phyloP scores from a whole-genome alignment of 2,113 vertebrate genomes.

The Herpetotheres cachinnans region DNA sequence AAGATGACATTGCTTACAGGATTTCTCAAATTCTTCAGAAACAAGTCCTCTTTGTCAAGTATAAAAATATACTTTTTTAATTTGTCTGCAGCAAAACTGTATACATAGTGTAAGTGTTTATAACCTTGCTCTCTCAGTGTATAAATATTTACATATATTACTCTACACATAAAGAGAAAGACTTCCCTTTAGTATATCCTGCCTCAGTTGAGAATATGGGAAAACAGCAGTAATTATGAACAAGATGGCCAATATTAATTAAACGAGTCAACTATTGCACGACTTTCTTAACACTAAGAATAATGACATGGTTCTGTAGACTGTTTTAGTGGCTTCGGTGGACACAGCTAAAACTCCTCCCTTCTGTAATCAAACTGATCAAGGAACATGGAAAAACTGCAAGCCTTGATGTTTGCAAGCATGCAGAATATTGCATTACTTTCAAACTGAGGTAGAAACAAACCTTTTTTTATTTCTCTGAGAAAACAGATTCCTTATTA shows the following conservation, averaged over 20 bases:
- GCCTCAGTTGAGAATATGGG: not conserved
- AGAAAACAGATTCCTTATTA: not conserved
- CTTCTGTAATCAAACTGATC: not conserved
- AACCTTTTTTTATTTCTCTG: not conserved
- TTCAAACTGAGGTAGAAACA: not conserved
- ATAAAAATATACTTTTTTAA: not conserved
- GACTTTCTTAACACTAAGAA: not conserved
- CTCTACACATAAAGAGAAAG: not conserved
- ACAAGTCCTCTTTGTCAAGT: not conserved
- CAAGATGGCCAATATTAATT: not conserved
- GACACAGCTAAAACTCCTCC: not conserved
- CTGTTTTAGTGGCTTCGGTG: not conserved
- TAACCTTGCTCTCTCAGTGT: not conserved
- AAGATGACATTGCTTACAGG: not conserved
- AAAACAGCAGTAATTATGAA: not conserved
- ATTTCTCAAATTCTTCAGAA: slow-evolving; percentile 16
- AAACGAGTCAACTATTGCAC: not conserved
- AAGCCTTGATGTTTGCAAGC: not conserved
- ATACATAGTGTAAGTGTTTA: not conserved
- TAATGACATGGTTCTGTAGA: not conserved
- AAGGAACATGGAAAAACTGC: not conserved
- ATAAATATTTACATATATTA: slow-evolving; percentile 7
- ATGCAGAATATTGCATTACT: not conserved
- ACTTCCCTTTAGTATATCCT: not conserved
- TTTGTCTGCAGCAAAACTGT: not conserved